Conservation (phyloP, 2,888 invertebrate species). For the Chrysina gloriosa region DNA sequence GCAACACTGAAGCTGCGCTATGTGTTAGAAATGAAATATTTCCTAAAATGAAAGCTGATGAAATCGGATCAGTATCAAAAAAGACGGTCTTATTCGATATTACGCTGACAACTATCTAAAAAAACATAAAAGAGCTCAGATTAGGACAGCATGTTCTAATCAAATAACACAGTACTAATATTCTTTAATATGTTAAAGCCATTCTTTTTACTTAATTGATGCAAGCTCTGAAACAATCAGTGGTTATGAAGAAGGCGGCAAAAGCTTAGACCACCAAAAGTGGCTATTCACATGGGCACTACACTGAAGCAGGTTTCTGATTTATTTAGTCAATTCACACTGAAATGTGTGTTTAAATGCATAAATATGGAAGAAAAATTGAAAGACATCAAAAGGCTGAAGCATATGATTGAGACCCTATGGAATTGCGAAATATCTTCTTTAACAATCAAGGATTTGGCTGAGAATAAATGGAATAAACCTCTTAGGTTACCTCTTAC, state of each 20-base stretch:
- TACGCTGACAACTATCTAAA: conserved; percentile 34
- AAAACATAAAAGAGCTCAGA: conserved; percentile 38
- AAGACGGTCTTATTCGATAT: conserved; percentile 34
- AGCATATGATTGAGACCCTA: conserved; percentile 34
- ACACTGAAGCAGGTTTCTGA: conserved; percentile 34
- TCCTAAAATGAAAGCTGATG: conserved; percentile 31
- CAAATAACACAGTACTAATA: conserved; percentile 30
- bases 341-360: conserved; percentile 40
- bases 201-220: conserved; percentile 22
- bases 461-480: too few relatives aligned
- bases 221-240: conserved; percentile 38
- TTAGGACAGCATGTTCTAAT: conserved; percentile 30
- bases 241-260: conserved; percentile 43
- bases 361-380: conserved; percentile 16
- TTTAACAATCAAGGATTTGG: conserved; percentile 42
- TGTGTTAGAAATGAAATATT: conserved; percentile 35
- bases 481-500: too few relatives aligned
- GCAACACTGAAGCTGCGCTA: conserved; percentile 13
- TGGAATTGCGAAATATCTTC: conserved; percentile 24
- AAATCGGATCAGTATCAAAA: conserved; percentile 30
- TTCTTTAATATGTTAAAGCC: conserved; percentile 23
- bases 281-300: conserved; percentile 44
- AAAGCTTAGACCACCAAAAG: conserved; percentile 45
- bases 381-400: conserved; percentile 11
- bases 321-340: conserved; percentile 23